Conservation (phyloP, 2,113 vertebrate genomes). For the Sinocyclocheilus anshuiensis region DNA sequence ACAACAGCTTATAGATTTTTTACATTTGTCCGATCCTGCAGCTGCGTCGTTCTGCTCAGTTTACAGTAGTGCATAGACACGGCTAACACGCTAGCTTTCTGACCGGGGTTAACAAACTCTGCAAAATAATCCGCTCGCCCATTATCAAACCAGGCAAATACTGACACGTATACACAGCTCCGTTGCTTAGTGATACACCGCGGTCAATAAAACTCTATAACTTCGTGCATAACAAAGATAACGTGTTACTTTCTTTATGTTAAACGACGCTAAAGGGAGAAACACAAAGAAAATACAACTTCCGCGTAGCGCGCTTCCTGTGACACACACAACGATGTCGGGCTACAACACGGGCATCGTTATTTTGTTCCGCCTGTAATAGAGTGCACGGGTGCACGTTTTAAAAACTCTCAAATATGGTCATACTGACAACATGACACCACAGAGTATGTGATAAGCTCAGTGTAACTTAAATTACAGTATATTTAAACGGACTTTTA, state of each 20-base stretch:
- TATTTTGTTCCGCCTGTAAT: conserved; percentile 70
- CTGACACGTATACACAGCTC: not conserved
- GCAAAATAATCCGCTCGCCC: conserved; percentile 61
- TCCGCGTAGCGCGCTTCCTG: conserved; percentile 78
- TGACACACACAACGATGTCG: conserved; percentile 70
- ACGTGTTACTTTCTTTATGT: conserved; percentile 69
- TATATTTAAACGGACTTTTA: not conserved
- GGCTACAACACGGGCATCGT: conserved; percentile 62
- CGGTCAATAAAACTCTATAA: conserved; percentile 28
- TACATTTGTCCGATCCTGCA: conserved; percentile 37
- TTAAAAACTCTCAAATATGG: not conserved
- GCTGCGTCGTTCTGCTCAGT: conserved; percentile 41
- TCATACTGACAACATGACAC: not conserved
- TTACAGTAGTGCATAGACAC: conserved; percentile 43
- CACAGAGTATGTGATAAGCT: not conserved
- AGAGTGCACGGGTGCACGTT: not conserved
- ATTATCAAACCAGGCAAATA: conserved; percentile 51
- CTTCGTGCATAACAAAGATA: conserved; percentile 48
- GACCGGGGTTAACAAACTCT: conserved; percentile 58
- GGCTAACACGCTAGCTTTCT: conserved; percentile 47
- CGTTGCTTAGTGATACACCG: not conserved
- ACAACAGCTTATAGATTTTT: not conserved
- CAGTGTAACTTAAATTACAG: not conserved
- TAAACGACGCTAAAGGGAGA: conserved; percentile 77
- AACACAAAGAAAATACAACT: conserved; percentile 85